Evolutionary conservation across 2,797 vertebrate species (phyloP).

Genomic region (Petrocephalus sullivani): DNA sequence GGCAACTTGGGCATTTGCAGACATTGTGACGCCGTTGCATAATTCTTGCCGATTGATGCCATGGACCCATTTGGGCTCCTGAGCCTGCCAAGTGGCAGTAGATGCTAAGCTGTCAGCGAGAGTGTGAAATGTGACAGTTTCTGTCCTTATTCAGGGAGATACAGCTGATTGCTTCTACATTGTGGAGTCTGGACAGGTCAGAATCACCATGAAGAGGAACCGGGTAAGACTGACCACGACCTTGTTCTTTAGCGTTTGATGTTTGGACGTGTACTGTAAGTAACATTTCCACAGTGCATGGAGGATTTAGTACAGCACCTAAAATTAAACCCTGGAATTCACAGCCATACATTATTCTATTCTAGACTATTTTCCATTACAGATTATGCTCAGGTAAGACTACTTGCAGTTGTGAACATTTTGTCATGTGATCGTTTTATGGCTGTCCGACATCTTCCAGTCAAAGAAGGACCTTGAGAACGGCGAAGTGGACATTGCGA

Average conservation of each 20-base stretch:
- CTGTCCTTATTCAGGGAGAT: conserved; percentile 72
- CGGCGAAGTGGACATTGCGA: conserved; percentile 86
- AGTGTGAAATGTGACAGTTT: conserved; percentile 4
- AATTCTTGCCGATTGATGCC: background rate
- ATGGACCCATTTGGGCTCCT: background rate
- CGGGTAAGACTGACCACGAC: conserved; percentile 65
- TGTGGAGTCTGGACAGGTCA: conserved; percentile 95
- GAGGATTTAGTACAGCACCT: background rate
- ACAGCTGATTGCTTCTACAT: conserved; percentile 95
- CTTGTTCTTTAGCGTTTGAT: background rate
- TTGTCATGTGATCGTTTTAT: background rate
- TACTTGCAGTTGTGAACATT: background rate
- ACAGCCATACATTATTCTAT: background rate
- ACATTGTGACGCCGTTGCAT: conserved; percentile 7
- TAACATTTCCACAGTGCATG: background rate
- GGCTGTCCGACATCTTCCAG: conserved; percentile 43
- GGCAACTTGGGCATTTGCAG: background rate
- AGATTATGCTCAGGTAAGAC: background rate
- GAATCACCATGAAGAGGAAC: conserved; percentile 92
- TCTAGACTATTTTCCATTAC: background rate
- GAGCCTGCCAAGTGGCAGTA: background rate
- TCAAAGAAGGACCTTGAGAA: conserved; percentile 69
- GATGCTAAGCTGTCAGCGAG: background rate
- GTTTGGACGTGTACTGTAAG: background rate
- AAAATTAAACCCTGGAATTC: background rate